Percentiles rank a stretch among this genome's conserved stretches.
phyloP scores from a whole-genome alignment of 2,113 vertebrate species.

The Calidris pygmaea region DNA sequence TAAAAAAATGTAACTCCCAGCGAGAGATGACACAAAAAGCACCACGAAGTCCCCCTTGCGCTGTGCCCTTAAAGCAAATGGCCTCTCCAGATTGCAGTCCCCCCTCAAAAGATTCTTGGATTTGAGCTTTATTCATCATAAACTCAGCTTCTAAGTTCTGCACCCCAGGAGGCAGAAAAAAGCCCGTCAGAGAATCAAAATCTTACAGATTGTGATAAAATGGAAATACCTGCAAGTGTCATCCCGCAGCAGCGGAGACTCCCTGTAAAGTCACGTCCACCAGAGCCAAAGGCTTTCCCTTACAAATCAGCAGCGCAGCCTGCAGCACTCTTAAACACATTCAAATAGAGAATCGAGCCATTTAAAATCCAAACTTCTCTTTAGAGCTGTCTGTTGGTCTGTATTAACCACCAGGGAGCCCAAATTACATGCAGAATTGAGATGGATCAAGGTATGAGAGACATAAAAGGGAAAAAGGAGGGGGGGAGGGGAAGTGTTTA shows the following conservation, averaged over 20 bases:
- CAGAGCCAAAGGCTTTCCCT: neutral
- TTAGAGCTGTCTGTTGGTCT: neutral
- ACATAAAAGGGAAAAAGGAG: neutral
- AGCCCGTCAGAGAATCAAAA: fast-evolving
- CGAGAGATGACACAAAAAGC: fast-evolving
- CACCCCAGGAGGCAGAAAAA: neutral
- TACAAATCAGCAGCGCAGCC: neutral
- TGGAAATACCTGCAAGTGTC: neutral
- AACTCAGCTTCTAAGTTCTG: neutral
- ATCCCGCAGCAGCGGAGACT: neutral
- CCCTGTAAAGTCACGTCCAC: neutral
- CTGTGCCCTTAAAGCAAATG: neutral
- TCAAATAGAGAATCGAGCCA: neutral
- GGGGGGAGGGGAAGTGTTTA: fast-evolving
- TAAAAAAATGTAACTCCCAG: neutral
- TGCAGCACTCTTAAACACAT: too few relatives aligned
- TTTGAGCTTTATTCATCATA: neutral
- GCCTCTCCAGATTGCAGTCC: too few relatives aligned
- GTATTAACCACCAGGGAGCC: neutral
- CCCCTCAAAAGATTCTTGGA: neutral
- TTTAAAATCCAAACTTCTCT: neutral
- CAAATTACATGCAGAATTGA: neutral
- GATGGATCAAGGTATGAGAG: neutral
- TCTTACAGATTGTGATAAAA: neutral
- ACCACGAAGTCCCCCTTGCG: fast-evolving